Evolutionary conservation across 2,113 vertebrate species (phyloP).

Genomic region (Rousettus leschenaultii): DNA sequence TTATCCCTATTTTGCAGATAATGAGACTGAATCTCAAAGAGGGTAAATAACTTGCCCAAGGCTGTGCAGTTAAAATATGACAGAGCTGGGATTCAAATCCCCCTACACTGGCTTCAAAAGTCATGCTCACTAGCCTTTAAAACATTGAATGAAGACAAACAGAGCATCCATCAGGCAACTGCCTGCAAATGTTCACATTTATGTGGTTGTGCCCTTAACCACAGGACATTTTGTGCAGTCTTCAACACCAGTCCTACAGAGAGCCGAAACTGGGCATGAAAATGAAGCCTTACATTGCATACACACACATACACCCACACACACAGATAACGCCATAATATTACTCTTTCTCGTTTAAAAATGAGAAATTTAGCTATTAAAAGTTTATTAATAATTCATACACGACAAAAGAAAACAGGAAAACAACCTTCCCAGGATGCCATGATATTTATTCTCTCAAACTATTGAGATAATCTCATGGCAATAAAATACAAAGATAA

Average conservation of each 20-base stretch:
- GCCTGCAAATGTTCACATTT: background rate
- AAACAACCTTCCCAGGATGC: background rate
- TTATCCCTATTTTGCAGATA: background rate
- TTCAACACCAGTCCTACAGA: background rate
- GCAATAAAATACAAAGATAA: background rate
- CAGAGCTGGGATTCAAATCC: background rate
- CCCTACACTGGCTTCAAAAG: background rate
- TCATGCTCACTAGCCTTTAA: background rate
- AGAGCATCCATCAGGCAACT: background rate
- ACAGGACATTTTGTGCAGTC: background rate
- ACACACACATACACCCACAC: no score
- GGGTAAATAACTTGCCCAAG: background rate
- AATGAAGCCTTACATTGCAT: background rate
- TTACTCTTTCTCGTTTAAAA: background rate
- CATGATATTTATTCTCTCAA: background rate
- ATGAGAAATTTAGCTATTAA: background rate
- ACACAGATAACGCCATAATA: background rate
- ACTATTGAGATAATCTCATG: background rate
- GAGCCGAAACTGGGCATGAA: background rate
- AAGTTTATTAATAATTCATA: background rate
- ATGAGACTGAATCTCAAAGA: background rate
- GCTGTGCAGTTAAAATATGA: background rate
- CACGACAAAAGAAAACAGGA: background rate
- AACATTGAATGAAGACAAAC: background rate
- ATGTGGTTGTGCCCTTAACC: background rate